A percentile compares a stretch with the other conserved stretches of the same genome.
phyloP scores from a whole-genome alignment of 1,140 invertebrate genomes.

The Anastrepha ludens region DNA sequence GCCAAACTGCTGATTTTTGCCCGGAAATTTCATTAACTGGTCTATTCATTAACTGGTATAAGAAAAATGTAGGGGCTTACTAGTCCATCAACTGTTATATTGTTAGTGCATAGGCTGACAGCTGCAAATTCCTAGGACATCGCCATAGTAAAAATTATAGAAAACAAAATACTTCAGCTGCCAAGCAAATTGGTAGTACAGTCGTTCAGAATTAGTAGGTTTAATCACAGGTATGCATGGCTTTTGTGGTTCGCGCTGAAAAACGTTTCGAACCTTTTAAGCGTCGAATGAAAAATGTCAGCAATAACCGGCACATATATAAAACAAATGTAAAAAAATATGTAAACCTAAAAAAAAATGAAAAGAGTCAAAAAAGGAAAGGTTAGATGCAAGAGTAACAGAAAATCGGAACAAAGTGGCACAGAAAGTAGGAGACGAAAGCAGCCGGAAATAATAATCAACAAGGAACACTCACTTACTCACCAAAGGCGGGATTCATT shows the following conservation, averaged over 20 bases:
- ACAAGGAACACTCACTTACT: constrained; percentile 12
- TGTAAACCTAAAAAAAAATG: neutral
- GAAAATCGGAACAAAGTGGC: neutral
- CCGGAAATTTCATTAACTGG: too few relatives aligned
- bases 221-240: neutral
- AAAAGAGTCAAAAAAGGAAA: neutral
- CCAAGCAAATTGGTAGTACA: too few relatives aligned
- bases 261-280: neutral
- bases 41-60: too few relatives aligned
- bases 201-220: too few relatives aligned
- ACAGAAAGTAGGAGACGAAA: neutral
- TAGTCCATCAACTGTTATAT: too few relatives aligned
- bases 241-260: neutral
- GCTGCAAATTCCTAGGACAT: too few relatives aligned
- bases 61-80: too few relatives aligned
- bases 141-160: too few relatives aligned
- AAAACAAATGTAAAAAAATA: neutral
- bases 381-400: neutral
- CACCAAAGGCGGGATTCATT: neutral
- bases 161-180: too few relatives aligned
- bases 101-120: too few relatives aligned
- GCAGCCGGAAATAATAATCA: constrained; percentile 40
- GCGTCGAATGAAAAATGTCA: neutral
- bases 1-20: too few relatives aligned
- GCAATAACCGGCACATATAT: neutral